Evolutionary conservation across 2,797 vertebrate species (phyloP), one percentile per base, ranked within the genome.

Genomic region (Mastacembelus armatus): DNA sequence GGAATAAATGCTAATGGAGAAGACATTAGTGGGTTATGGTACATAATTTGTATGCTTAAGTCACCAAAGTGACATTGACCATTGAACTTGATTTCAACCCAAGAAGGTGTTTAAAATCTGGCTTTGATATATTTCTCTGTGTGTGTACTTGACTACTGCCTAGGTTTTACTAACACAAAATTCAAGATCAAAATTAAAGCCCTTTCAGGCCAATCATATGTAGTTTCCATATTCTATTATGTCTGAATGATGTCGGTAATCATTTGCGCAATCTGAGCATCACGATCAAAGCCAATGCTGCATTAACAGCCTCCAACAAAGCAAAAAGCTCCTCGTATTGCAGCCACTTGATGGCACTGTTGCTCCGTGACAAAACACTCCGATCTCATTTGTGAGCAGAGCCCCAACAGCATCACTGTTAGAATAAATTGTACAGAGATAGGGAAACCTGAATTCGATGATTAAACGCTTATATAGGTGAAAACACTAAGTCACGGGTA

Each of bases 261-360:
- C 35, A 48, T 44, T 55, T 7, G n/a, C 7, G 21, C 38, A 73
- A 62, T 42, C 62, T 39, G 55, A 52, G 50, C 56, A 71, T 75
- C 59, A 55, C 62, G 58, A 78, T 62, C 60, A 78, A 71, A 80
- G 60, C 48, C 30, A 58, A 47, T 30, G 58, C 6, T 58, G 69
- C 58, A 39, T n/a, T 10, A 30, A 35, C 22, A 32, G 29, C 29
- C 62, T n/a, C 39, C 66, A 69, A 56, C 71, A 67, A 77, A 85
- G 87, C 75, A 83, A 88, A 58, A 26, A 16, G 74, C 14, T 24
- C 29, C 90, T 85, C 81, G 12, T 2, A 7, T 18, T 33, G 15
- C 0, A 33, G 65, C 96, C 96, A 93, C 93, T 83, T 94, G 96
- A 89, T 95, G 96, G 96, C 91, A 93, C 93, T 96, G 93, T 95